A percentile compares a stretch with the other conserved stretches of the same genome.
These are phyloP conservation scores for Ectemnius continuus DNA, from an alignment of 2,888 invertebrate genomes.

Conservation along the genomic window DNA sequence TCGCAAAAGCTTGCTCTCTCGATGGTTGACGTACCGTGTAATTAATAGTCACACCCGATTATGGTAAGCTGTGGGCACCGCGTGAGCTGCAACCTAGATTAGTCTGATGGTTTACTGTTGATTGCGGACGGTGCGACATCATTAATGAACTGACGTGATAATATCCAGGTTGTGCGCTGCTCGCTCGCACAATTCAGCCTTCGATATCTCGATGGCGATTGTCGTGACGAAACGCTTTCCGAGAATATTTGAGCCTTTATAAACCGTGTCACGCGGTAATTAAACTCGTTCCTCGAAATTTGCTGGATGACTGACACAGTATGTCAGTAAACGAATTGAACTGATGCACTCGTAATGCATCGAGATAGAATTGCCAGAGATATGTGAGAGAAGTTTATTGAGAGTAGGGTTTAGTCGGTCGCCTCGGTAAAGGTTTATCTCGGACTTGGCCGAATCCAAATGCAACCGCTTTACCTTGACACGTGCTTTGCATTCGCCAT, in stretches of 20 bases:
- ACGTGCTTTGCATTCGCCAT: conserved; percentile 51
- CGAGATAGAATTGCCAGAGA: neutral
- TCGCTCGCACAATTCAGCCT: neutral
- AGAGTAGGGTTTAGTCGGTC: conserved; percentile 18
- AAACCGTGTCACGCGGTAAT: neutral
- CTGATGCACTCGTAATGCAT: neutral
- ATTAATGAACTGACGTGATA: conserved; percentile 5
- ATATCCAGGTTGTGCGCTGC: neutral
- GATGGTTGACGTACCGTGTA: conserved; percentile 23
- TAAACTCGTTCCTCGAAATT: neutral
- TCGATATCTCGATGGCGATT: neutral
- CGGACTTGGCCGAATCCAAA: neutral
- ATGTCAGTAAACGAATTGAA: neutral
- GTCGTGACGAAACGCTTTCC: neutral
- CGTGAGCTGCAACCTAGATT: conserved; percentile 36
- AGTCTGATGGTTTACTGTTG: conserved; percentile 14
- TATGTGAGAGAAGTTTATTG: neutral
- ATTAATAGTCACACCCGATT: conserved; percentile 55
- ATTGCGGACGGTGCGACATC: conserved; percentile 17
- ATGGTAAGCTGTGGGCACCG: conserved; percentile 37
- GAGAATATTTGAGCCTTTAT: neutral
- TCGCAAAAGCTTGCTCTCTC: conserved; percentile 20
- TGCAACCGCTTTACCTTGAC: conserved; percentile 53
- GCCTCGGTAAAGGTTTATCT: conserved; percentile 25
- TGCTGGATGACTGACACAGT: neutral